Percentiles rank a stretch among this genome's conserved stretches.
Evolutionary conservation across 2,888 invertebrate species (phyloP).

Genomic region (Megaustenia siamemsis): DNA sequence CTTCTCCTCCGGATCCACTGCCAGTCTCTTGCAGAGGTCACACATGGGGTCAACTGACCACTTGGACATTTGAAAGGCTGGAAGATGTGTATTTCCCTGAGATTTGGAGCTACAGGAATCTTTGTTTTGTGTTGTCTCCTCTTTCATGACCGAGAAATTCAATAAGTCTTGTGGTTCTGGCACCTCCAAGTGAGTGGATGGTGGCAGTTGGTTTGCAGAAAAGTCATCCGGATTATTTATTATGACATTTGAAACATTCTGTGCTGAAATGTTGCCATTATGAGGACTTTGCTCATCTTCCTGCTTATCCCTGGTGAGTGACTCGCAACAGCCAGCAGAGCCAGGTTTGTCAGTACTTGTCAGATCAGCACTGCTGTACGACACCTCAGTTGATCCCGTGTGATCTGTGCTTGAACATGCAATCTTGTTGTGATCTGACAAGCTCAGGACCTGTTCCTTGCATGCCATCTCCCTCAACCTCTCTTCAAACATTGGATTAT

Average conservation of each 20-base stretch:
- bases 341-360: not conserved
- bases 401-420: too few species aligned
- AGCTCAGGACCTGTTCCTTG: not conserved
- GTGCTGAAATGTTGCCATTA: not conserved
- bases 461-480: conserved; percentile 28
- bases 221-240: not conserved
- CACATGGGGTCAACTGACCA: conserved; percentile 89
- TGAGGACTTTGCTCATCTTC: not conserved
- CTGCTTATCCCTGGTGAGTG: not conserved
- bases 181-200: not conserved
- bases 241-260: not conserved
- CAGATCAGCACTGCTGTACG: not conserved
- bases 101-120: not conserved
- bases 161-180: not conserved
- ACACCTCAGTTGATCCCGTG: not conserved
- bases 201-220: not conserved
- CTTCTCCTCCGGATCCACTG: conserved; percentile 93
- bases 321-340: not conserved
- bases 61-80: conserved; percentile 63
- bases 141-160: not conserved
- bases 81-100: not conserved
- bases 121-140: not conserved
- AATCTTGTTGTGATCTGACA: not conserved
- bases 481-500: conserved; percentile 63
- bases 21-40: conserved; percentile 94